Conservation (phyloP, 2,888 invertebrate genomes). For the Morpho helenor region DNA sequence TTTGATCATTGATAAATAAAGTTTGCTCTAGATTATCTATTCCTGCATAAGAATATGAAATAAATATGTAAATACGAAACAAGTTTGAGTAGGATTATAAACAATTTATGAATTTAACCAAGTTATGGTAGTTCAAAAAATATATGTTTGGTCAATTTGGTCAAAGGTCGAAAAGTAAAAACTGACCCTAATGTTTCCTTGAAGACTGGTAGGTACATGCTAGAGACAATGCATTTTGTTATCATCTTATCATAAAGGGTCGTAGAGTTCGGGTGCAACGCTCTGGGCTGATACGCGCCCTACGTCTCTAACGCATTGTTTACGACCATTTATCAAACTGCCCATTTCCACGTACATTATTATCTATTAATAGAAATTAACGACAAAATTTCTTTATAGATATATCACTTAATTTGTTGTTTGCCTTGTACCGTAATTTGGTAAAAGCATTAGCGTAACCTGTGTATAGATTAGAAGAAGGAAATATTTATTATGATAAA, state of each 20-base stretch:
- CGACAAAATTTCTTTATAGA: conserved; percentile 42
- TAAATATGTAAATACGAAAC: no score
- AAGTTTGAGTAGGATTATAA: no score
- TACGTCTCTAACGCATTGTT: conserved; percentile 63
- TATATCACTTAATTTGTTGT: conserved; percentile 1
- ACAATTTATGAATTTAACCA: no score
- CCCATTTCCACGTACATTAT: conserved; percentile 37
- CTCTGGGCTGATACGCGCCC: conserved; percentile 51
- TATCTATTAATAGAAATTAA: conserved; percentile 63
- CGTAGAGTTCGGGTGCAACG: conserved; percentile 64
- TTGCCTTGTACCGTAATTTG: background rate
- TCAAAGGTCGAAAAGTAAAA: conserved; percentile 24
- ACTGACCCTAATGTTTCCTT: conserved; percentile 26
- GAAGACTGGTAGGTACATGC: conserved; percentile 29
- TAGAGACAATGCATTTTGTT: conserved; percentile 43
- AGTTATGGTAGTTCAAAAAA: background rate
- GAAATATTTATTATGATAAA: background rate
- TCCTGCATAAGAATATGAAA: no score
- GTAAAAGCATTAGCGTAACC: no score
- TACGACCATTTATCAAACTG: conserved; percentile 57
- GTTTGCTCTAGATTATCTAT: no score
- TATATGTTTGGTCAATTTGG: conserved; percentile 1
- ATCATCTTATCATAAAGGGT: conserved; percentile 46
- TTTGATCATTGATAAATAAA: background rate
- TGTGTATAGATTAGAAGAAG: no score